Evolutionary conservation across 2,797 vertebrate genomes (phyloP).

Genomic region (Enteromius treurensis): DNA sequence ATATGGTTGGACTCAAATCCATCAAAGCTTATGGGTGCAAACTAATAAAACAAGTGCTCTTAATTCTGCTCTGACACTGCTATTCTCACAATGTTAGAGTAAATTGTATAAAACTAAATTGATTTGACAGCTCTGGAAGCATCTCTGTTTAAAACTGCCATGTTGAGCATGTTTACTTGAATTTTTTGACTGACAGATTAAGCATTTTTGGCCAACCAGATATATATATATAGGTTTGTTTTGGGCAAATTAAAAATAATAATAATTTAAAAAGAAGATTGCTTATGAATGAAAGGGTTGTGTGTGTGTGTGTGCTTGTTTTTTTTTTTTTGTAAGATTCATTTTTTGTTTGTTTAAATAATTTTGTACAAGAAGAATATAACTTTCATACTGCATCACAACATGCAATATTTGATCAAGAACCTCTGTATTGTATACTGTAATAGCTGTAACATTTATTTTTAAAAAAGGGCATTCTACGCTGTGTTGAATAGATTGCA

Average conservation of each 20-base stretch:
- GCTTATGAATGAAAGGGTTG: background rate
- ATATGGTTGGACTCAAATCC: background rate
- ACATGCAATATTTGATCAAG: conserved; percentile 5
- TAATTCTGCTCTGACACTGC: conserved; percentile 21
- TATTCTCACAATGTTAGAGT: conserved; percentile 17
- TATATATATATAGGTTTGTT: conserved; percentile 16
- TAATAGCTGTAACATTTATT: background rate
- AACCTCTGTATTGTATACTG: background rate
- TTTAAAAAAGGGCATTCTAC: background rate
- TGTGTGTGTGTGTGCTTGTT: background rate
- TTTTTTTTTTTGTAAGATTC: background rate
- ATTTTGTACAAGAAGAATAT: background rate
- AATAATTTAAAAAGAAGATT: background rate
- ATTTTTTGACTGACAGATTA: background rate
- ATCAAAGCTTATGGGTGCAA: background rate
- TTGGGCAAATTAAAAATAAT: background rate
- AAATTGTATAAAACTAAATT: background rate
- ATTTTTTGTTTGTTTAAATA: background rate
- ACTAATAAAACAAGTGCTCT: conserved; percentile 18
- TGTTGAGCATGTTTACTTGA: conserved; percentile 6
- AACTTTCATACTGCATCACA: background rate
- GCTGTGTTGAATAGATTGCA: conserved; percentile 15
- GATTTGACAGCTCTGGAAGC: background rate
- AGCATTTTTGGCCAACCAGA: background rate
- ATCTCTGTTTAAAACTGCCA: background rate